Evolutionary conservation across 2,113 vertebrate genomes (phyloP), one percentile per base, ranked within the genome.

Genomic region (Bombycilla garrulus): DNA sequence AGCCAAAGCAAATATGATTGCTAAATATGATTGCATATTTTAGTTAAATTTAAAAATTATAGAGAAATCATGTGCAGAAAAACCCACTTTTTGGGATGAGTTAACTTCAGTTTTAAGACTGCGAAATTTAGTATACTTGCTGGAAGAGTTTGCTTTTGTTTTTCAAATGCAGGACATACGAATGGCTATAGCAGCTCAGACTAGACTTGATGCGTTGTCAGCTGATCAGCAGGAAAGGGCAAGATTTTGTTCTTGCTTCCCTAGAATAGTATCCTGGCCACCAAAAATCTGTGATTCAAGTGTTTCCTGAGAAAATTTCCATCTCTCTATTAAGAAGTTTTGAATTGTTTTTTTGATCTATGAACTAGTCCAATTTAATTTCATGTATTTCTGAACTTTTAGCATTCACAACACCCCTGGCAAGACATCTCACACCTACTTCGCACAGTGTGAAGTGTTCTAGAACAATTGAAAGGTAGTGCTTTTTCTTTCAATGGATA

Each of bases 201-300:
- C 6, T 24, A 65, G 42, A 54, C 3, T 33, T 65, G 7, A 12
- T 67, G n/a, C 9, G 2, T 64, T 66, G 45, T 64, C 28, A 28
- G 40, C 0, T n/a, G 12, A 54, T 38, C 5, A 15, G 6, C 8
- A 53, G 58, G 31, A 53, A 33, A 57, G 31, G 20, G 15, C 0
- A 0, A 54, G 12, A 16, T 54, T 61, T 83, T 80, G 56, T 66
- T 40, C 29, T n/a, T 57, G 1, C 11, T 67, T 73, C 12, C 15
- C 28, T 35, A 28, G 9, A 66, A 19, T 4, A 15, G 8, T 36
- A 28, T 48, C 25, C 35, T 77, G 44, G 16, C 11, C 31, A 48
- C 10, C 14, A 28, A 36, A 25, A 38, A 36, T 21, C 18, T 47
- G 38, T 58, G 47, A 45, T 58, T 81, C 42, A 38, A 21, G 13